A percentile compares a stretch with the other conserved stretches of the same genome.
These are phyloP conservation scores for Diuraphis noxia DNA, from an alignment of 1,140 invertebrate genomes.

Conservation along the genomic window DNA sequence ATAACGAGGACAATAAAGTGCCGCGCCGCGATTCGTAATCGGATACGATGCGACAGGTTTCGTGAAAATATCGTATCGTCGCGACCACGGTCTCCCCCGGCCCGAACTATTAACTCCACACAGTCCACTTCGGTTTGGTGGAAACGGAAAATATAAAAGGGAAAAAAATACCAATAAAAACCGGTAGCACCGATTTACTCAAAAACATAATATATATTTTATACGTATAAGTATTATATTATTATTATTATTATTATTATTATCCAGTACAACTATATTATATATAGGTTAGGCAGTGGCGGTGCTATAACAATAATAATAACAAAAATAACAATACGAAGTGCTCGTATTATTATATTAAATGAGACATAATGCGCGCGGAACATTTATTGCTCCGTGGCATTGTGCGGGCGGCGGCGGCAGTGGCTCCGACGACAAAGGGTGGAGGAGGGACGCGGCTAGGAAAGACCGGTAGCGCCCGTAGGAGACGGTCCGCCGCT, in stretches of 20 bases:
- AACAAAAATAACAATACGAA: not conserved
- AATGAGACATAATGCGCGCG: not conserved
- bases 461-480: slow-evolving; percentile 38
- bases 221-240: too few species aligned
- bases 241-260: slow-evolving; percentile 3
- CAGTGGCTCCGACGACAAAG: not conserved
- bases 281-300: not conserved
- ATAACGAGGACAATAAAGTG: not conserved
- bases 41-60: not conserved
- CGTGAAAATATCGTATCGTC: not conserved
- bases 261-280: not conserved
- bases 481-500: not conserved
- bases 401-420: slow-evolving; percentile 23
- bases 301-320: not conserved
- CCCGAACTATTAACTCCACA: not conserved
- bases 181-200: not conserved
- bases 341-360: not conserved
- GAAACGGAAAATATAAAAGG: not conserved
- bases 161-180: not conserved
- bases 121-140: too few species aligned
- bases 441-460: too few species aligned
- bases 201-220: not conserved
- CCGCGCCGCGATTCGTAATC: not conserved
- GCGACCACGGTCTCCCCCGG: too few species aligned
- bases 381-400: not conserved